These are phyloP conservation scores for Hylyphantes graminicola DNA, from an alignment of 1,140 invertebrate genomes.

Conservation along the genomic window DNA sequence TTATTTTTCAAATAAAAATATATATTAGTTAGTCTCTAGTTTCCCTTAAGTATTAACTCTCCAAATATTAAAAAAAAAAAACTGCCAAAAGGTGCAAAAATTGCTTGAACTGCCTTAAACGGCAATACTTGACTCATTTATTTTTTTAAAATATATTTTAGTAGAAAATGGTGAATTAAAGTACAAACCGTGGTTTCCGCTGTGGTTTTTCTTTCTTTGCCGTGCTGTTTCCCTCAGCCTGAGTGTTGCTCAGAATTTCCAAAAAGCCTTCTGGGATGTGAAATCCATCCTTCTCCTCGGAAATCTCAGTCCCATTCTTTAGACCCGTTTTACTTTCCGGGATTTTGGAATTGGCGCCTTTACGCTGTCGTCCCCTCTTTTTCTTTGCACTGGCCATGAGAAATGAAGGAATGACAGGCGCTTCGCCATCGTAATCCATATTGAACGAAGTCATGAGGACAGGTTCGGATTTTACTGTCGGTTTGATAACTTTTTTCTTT, in stretches of 20 bases:
- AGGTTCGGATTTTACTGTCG: conserved; percentile 23
- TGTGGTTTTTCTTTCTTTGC: conserved; percentile 10
- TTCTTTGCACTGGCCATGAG: conserved; percentile 1
- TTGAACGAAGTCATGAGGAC: conserved; percentile 29
- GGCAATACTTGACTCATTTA: too few relatives aligned
- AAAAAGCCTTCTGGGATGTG: conserved; percentile 55
- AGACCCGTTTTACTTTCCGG: neutral
- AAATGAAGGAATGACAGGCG: neutral
- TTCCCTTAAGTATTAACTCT: too few relatives aligned
- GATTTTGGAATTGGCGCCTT: neutral
- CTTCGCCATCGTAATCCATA: conserved; percentile 2
- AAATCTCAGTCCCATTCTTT: too few relatives aligned
- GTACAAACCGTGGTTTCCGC: conserved; percentile 64
- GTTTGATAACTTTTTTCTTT: neutral
- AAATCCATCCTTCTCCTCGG: conserved; percentile 18
- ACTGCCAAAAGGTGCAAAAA: too few relatives aligned
- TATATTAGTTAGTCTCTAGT: too few relatives aligned
- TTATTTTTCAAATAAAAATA: too few relatives aligned
- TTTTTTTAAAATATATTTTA: too few relatives aligned
- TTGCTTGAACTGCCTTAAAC: too few relatives aligned
- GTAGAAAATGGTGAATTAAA: too few relatives aligned
- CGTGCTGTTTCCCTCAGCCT: conserved; percentile 35
- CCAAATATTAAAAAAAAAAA: too few relatives aligned
- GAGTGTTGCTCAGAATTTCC: conserved; percentile 46
- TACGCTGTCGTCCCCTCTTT: conserved; percentile 15